Evolutionary conservation across 2,113 vertebrate species (phyloP), one percentile per base, ranked within the genome.

Genomic region (Sakesphorus luctuosus): DNA sequence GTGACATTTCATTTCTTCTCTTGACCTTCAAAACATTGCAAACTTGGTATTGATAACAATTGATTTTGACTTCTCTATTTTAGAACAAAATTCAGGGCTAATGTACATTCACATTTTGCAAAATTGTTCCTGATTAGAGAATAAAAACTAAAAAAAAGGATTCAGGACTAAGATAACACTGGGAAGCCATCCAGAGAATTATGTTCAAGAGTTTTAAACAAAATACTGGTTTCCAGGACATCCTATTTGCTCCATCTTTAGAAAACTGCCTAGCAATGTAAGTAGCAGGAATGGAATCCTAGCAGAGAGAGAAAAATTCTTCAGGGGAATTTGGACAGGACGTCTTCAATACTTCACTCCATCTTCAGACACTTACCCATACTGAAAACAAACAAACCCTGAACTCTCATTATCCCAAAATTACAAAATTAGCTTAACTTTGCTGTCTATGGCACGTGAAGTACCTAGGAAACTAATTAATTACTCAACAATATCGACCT

Each of bases 21-120:
- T 52, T 81, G 25, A 74, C 80, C 89, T 95, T 91, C 59, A 84
- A 80, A 84, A 77, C 47, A 87, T 53, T n/a, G 46, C 40, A 90
- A 15, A 52, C 18, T 68, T 44, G 55, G 25, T 44, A 40, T 6
- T n/a, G 49, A 28, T 43, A 50, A 79, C 12, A 47, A 15, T 5
- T 19, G 3, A 47, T 47, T 46, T 52, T 35, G 14, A 69, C 26
- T 61, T 49, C 29, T 65, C 35, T 77, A 19, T 23, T 85, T 82
- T 15, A 79, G 31, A 93, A 65, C 24, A 62, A 43, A 82, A 68
- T 11, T n/a, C 19, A 75, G 38, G 87, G 21, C 18, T 47, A 44
- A 71, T 28, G 20, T 3, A 56, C 21, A 31, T 36, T 53, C 4
- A 1, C 23, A 18, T 50, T 68, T 55, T 2, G 0, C 31, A 65